A percentile compares a stretch with the other conserved stretches of the same genome.
These are phyloP conservation scores for Rhodinocichla rosea DNA, from an alignment of 2,113 vertebrate genomes.

Conservation along the genomic window DNA sequence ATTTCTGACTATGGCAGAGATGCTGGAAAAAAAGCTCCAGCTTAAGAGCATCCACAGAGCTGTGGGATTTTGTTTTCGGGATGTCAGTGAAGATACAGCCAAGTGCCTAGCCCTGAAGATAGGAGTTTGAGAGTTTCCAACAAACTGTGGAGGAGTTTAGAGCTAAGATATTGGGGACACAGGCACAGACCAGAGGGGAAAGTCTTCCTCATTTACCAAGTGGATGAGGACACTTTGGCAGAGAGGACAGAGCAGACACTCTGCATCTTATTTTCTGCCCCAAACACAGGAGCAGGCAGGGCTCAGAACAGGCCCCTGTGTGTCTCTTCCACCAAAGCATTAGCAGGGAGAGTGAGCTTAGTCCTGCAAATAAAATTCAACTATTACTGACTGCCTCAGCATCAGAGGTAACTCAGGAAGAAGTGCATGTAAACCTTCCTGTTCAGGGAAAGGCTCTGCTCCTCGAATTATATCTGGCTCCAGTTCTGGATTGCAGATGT, in stretches of 20 bases:
- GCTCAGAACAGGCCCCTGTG: neutral
- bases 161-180: neutral
- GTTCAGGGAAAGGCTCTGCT: neutral
- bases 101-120: neutral
- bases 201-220: neutral
- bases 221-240: neutral
- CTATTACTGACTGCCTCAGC: neutral
- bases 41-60: neutral
- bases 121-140: neutral
- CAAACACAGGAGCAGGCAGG: neutral
- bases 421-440: neutral
- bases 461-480: neutral
- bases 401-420: neutral
- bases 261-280: neutral
- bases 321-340: neutral
- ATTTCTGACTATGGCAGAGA: neutral
- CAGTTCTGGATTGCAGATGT: neutral
- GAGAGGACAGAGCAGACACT: neutral
- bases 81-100: neutral
- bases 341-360: neutral
- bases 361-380: neutral
- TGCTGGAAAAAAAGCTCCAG: neutral
- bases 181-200: neutral
- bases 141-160: neutral
- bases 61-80: neutral